Percentiles rank a stretch among this genome's conserved stretches.
phyloP scores from a whole-genome alignment of 53 echinoderm and acorn worm genomes.

The Mesocentrotus franciscanus region DNA sequence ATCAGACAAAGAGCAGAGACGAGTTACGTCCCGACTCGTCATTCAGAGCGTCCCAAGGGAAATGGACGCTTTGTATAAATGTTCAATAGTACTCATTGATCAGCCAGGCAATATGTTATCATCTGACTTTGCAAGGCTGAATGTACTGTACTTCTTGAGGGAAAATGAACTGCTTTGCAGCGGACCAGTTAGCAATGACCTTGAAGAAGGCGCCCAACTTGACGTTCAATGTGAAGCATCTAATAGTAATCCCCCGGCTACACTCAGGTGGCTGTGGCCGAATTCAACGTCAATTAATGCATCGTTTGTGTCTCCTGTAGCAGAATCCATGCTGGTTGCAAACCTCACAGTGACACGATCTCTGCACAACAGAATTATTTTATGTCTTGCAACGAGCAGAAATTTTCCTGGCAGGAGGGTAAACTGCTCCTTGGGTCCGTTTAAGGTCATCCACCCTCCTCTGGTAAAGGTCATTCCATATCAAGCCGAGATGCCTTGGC shows the following conservation, averaged over 20 bases:
- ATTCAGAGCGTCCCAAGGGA: not conserved
- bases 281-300: not conserved
- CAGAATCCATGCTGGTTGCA: not conserved
- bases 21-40: not conserved
- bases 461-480: not conserved
- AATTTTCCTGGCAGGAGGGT: not conserved
- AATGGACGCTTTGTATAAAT: not conserved
- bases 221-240: not conserved
- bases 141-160: not conserved
- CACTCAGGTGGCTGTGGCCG: not conserved
- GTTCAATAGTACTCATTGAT: not conserved
- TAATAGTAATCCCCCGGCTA: not conserved
- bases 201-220: not conserved
- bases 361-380: not conserved
- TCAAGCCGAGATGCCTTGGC: not conserved
- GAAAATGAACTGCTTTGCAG: not conserved
- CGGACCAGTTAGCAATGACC: not conserved
- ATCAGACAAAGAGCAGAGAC: not conserved
- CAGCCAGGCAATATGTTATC: not conserved
- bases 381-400: not conserved
- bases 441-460: not conserved
- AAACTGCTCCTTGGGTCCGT: not conserved
- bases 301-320: not conserved
- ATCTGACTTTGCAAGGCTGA: not conserved
- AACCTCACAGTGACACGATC: not conserved